Conservation (phyloP, 2,888 invertebrate species). For the Beris morrisii region DNA sequence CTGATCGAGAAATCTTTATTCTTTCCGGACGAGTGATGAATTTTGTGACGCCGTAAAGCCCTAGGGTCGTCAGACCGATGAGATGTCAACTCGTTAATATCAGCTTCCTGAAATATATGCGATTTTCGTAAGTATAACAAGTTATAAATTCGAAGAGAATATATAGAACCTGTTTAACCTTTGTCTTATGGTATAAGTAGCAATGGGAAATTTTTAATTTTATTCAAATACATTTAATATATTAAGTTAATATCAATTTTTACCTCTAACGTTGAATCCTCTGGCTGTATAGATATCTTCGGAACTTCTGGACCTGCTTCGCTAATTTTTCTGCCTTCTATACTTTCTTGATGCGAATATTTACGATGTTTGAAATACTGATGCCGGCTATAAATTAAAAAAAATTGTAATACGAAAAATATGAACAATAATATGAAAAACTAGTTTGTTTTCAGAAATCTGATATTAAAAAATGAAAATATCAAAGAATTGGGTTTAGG, state of each 20-base stretch:
- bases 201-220: background rate
- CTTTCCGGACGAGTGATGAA: conserved; percentile 61
- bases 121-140: too few relatives aligned
- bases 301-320: conserved; percentile 51
- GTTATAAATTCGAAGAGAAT: too few relatives aligned
- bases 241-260: conserved; percentile 20
- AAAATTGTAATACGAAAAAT: conserved; percentile 4
- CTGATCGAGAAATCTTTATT: conserved; percentile 51
- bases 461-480: too few relatives aligned
- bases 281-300: conserved; percentile 69
- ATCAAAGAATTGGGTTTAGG: too few relatives aligned
- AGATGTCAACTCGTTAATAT: conserved; percentile 78
- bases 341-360: conserved; percentile 76
- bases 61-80: conserved; percentile 75
- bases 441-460: background rate
- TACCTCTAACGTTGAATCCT: conserved; percentile 74
- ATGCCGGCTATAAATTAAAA: conserved; percentile 59
- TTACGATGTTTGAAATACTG: conserved; percentile 70
- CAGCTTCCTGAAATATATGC: conserved; percentile 59
- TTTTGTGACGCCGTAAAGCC: conserved; percentile 67
- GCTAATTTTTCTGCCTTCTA: conserved; percentile 49
- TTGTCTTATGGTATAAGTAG: too few relatives aligned
- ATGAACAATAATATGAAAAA: conserved; percentile 16
- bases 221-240: background rate
- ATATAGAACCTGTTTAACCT: too few relatives aligned